Evolutionary conservation across 2,113 vertebrate species (phyloP).

Genomic region (Abramis brama): DNA sequence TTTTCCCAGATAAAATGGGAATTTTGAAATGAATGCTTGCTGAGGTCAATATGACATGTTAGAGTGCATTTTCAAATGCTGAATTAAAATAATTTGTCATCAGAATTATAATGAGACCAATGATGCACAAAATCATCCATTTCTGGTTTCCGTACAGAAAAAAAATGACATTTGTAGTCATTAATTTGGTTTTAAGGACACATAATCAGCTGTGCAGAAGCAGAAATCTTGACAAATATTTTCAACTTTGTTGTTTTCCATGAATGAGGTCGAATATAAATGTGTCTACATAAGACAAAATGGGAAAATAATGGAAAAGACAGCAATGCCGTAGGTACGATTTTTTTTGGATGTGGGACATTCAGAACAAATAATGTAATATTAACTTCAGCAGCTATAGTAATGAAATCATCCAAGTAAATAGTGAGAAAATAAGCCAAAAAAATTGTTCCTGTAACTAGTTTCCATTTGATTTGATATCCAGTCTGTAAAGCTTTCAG

Average conservation of each 20-base stretch:
- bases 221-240: neutral
- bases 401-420: neutral
- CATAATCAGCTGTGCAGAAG: neutral
- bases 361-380: neutral
- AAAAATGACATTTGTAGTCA: neutral
- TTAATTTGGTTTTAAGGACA: neutral
- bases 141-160: neutral
- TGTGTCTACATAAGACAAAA: neutral
- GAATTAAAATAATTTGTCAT: neutral
- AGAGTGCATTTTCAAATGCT: neutral
- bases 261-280: neutral
- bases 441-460: too few species aligned
- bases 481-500: neutral
- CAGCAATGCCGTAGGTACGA: neutral
- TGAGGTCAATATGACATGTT: neutral
- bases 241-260: neutral
- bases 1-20: neutral
- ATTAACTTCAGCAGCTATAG: neutral
- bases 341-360: neutral
- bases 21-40: neutral
- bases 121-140: too few species aligned
- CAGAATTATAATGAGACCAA: neutral
- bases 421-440: neutral
- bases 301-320: neutral
- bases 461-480: neutral